Conservation (phyloP, 2,888 invertebrate genomes). For the Arrhopalites spinosus region DNA sequence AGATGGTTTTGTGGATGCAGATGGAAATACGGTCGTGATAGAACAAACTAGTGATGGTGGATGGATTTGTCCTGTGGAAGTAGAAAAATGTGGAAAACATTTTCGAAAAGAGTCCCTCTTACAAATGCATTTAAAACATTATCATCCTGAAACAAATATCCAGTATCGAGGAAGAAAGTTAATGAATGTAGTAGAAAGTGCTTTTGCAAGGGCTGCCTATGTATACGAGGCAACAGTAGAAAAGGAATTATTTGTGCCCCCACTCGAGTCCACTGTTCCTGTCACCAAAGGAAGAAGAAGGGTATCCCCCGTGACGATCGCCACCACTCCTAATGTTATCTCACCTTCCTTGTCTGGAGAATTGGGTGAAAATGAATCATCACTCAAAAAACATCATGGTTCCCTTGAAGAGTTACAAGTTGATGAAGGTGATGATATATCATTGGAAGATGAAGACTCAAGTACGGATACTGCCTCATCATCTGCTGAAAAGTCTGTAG, state of each 20-base stretch:
- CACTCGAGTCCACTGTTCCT: neutral
- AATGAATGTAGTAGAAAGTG: constrained; percentile 84
- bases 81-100: constrained; percentile 82
- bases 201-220: constrained; percentile 70
- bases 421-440: no score
- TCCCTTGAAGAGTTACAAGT: no score
- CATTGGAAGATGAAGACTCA: no score
- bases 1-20: constrained; percentile 42
- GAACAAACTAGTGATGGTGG: constrained; percentile 60
- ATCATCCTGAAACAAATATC: constrained; percentile 77
- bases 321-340: no score
- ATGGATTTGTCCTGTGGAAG: constrained; percentile 74
- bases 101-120: constrained; percentile 89
- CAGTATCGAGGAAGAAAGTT: constrained; percentile 75
- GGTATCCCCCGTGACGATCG: no score
- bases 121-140: constrained; percentile 92
- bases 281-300: neutral
- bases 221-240: neutral
- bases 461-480: no score
- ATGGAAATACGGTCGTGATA: constrained; percentile 42
- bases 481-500: no score
- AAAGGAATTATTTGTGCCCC: neutral
- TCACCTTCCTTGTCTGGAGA: no score
- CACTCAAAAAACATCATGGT: no score
- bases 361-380: no score